phyloP scores from a whole-genome alignment of 1,140 invertebrate genomes.

The Spodoptera litura region DNA sequence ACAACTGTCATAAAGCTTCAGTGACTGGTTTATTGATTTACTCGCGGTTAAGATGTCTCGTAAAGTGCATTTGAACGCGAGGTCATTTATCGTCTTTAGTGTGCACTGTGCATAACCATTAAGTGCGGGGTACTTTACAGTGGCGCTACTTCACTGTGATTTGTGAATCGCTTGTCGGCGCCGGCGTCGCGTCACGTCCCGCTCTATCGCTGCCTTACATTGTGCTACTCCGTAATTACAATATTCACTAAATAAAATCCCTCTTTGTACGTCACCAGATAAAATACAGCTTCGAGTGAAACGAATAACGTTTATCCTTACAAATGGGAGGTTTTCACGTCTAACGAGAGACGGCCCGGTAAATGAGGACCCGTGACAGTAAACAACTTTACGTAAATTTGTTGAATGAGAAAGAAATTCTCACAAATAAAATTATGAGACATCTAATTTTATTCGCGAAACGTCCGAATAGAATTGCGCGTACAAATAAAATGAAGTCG shows the following conservation, averaged over 20 bases:
- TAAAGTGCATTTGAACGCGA: slow-evolving; percentile 29
- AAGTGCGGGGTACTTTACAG: slow-evolving; percentile 34
- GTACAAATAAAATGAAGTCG: slow-evolving; percentile 62
- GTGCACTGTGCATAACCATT: slow-evolving; percentile 36
- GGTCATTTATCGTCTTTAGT: slow-evolving; percentile 19
- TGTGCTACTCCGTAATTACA: slow-evolving; percentile 33
- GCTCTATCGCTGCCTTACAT: slow-evolving; percentile 17
- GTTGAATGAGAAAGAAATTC: slow-evolving; percentile 61
- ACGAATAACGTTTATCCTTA: slow-evolving; percentile 42
- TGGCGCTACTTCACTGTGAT: slow-evolving; percentile 14
- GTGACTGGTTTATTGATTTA: slow-evolving; percentile 31
- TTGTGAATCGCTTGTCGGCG: slow-evolving; percentile 37
- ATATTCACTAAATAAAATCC: slow-evolving; percentile 39
- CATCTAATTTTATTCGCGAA: slow-evolving; percentile 66
- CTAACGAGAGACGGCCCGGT: slow-evolving; percentile 49
- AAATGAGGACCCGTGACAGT: slow-evolving; percentile 58
- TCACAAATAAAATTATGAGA: slow-evolving; percentile 60
- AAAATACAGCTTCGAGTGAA: slow-evolving; percentile 36
- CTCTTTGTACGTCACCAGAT: slow-evolving; percentile 12
- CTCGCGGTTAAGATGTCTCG: slow-evolving; percentile 34
- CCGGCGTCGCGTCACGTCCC: not conserved
- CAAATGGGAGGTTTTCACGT: slow-evolving; percentile 51
- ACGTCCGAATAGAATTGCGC: slow-evolving; percentile 63
- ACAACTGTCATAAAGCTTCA: slow-evolving; percentile 20
- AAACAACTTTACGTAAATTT: slow-evolving; percentile 62